Evolutionary conservation across 2,888 invertebrate genomes (phyloP).

Genomic region (Clunio marinus): DNA sequence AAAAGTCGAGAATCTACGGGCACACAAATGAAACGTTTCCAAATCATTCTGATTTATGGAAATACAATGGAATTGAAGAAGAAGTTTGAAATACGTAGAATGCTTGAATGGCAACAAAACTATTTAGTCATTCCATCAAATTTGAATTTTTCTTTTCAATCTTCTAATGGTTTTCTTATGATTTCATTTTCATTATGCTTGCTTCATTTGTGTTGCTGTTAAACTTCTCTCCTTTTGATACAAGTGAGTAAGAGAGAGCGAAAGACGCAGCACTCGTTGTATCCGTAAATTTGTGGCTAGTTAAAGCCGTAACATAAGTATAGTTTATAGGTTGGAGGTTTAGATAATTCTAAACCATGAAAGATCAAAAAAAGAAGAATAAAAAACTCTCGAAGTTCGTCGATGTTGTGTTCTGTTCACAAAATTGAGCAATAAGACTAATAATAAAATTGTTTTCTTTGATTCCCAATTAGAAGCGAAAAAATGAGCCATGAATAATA

Average conservation of each 20-base stretch:
- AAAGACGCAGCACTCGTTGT: too few relatives aligned
- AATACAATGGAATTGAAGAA: slow-evolving; percentile 8
- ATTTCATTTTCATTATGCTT: slow-evolving; percentile 27
- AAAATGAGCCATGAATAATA: slow-evolving; percentile 38
- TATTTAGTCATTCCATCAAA: slow-evolving; percentile 40
- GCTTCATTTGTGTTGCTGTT: background rate
- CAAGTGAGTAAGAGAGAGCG: background rate
- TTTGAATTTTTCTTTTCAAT: slow-evolving; percentile 38
- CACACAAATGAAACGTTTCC: slow-evolving; percentile 16
- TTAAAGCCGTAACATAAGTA: slow-evolving; percentile 13
- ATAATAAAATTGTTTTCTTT: slow-evolving; percentile 23
- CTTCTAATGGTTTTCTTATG: slow-evolving; percentile 38
- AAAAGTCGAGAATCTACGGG: slow-evolving; percentile 28
- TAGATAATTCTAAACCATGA: too few relatives aligned
- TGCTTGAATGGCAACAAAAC: slow-evolving; percentile 39
- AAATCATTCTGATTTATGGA: slow-evolving; percentile 32
- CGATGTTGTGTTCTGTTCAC: too few relatives aligned
- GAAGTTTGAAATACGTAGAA: too few relatives aligned
- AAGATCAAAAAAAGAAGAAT: too few relatives aligned
- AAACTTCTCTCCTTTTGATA: background rate
- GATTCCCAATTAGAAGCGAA: slow-evolving; percentile 36
- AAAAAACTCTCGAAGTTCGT: too few relatives aligned
- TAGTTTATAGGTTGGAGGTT: slow-evolving; percentile 24
- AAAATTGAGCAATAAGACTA: slow-evolving; percentile 20
- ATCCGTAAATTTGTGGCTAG: slow-evolving; percentile 21